Conservation (phyloP, 2,888 invertebrate genomes). For the Luperina nickerlii region DNA sequence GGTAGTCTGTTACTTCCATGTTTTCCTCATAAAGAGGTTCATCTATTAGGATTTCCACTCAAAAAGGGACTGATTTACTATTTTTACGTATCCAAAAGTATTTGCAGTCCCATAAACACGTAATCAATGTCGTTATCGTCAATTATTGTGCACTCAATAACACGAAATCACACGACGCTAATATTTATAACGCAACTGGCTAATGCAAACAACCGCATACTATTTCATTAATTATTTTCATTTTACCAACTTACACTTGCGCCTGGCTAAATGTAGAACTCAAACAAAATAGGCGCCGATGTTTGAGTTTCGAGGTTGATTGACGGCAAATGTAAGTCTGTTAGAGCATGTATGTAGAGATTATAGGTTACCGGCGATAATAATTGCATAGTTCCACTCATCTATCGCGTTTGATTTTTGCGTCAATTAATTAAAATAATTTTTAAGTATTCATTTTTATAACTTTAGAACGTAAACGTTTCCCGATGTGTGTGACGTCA, state of each 20-base stretch:
- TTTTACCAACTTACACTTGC: slow-evolving; percentile 37
- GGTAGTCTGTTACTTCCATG: background rate
- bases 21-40: background rate
- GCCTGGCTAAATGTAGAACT: slow-evolving; percentile 33
- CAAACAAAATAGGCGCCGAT: background rate
- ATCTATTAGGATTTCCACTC: background rate
- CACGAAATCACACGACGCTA: slow-evolving; percentile 31
- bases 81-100: background rate
- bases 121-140: slow-evolving; percentile 30
- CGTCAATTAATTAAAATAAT: slow-evolving; percentile 14
- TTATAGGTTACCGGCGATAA: slow-evolving; percentile 31
- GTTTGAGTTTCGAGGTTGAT: background rate
- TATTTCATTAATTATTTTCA: slow-evolving; percentile 52
- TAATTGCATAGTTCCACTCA: slow-evolving; percentile 26
- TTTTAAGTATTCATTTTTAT: slow-evolving; percentile 8
- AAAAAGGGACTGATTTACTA: background rate
- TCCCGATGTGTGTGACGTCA: background rate
- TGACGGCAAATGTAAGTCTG: slow-evolving; percentile 18
- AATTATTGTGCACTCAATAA: slow-evolving; percentile 51
- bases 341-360: slow-evolving; percentile 16
- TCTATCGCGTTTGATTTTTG: slow-evolving; percentile 24
- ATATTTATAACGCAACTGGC: slow-evolving; percentile 37
- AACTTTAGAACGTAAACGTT: background rate
- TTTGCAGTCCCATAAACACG: background rate
- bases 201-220: slow-evolving; percentile 53